phyloP scores from a whole-genome alignment of 2,888 invertebrate species.

The Thymelicus sylvestris region DNA sequence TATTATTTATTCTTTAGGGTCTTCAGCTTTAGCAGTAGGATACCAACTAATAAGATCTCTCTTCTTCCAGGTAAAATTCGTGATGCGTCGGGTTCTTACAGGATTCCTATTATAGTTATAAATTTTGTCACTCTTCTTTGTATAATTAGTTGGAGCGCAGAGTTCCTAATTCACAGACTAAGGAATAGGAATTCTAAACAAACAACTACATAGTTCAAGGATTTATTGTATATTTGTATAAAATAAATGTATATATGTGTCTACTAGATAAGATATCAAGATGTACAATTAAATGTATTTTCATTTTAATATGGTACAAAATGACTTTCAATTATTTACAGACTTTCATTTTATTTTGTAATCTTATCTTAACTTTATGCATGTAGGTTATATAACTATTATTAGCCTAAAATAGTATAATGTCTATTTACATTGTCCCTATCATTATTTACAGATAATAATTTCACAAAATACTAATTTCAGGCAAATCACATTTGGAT shows the following conservation, averaged over 20 bases:
- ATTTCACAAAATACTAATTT: slow-evolving; percentile 5
- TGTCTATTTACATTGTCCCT: slow-evolving; percentile 19
- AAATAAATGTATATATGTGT: slow-evolving; percentile 24
- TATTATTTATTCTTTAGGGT: too few relatives aligned
- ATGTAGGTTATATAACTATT: slow-evolving; percentile 7
- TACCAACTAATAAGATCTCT: slow-evolving; percentile 24
- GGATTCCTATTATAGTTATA: slow-evolving; percentile 84
- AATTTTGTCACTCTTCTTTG: slow-evolving; percentile 86
- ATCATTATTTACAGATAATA: slow-evolving; percentile 27
- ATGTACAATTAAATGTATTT: slow-evolving; percentile 26
- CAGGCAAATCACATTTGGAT: slow-evolving; percentile 43
- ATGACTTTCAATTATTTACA: slow-evolving; percentile 31
- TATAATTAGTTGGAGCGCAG: slow-evolving; percentile 84
- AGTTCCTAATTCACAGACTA: slow-evolving; percentile 72
- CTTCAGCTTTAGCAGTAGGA: too few relatives aligned
- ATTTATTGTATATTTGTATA: slow-evolving; percentile 31
- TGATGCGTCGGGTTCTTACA: slow-evolving; percentile 86
- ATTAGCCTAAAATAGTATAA: slow-evolving; percentile 4
- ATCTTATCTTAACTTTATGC: slow-evolving; percentile 19
- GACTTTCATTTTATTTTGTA: slow-evolving; percentile 14
- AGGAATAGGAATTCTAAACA: slow-evolving; percentile 55
- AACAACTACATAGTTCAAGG: slow-evolving; percentile 19
- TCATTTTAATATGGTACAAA: slow-evolving; percentile 17
- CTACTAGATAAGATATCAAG: slow-evolving; percentile 9
- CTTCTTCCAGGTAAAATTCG: slow-evolving; percentile 84